Evolutionary conservation across 2,113 vertebrate species (phyloP).

Genomic region (Saiga tatarica): DNA sequence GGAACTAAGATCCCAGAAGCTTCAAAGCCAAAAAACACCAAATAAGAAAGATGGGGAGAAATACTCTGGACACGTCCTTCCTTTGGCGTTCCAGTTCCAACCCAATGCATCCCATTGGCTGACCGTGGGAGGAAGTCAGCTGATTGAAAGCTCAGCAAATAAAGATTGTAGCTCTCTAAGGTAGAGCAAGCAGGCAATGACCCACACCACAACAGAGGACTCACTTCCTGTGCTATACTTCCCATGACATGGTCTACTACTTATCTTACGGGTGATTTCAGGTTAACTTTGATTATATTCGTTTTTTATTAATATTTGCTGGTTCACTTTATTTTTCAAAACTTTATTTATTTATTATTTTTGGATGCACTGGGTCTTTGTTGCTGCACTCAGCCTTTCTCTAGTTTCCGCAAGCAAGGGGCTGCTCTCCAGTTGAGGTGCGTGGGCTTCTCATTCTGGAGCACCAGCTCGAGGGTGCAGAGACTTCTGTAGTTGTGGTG

Average conservation of each 20-base stretch:
- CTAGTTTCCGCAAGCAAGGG: neutral
- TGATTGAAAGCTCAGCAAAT: neutral
- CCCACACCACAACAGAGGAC: too few species aligned
- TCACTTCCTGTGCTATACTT: rapidly evolving
- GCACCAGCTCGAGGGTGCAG: neutral
- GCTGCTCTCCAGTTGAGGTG: neutral
- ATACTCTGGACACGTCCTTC: rapidly evolving
- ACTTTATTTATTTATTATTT: neutral
- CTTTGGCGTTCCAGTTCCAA: neutral
- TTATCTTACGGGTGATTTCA: neutral
- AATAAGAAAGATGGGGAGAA: neutral
- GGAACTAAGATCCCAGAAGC: neutral
- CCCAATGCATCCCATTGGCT: neutral
- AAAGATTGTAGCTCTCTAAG: neutral
- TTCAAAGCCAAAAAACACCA: neutral
- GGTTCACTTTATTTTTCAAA: neutral
- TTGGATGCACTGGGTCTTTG: neutral
- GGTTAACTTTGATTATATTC: neutral
- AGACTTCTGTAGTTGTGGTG: neutral
- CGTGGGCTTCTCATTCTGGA: neutral
- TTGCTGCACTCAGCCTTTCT: neutral
- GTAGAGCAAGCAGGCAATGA: neutral
- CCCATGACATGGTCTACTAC: neutral
- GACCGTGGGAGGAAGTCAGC: neutral
- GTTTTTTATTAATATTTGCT: neutral